Percentiles rank a stretch among this genome's conserved stretches.
phyloP scores from a whole-genome alignment of 2,797 vertebrate genomes.

The Sebastes goodei region DNA sequence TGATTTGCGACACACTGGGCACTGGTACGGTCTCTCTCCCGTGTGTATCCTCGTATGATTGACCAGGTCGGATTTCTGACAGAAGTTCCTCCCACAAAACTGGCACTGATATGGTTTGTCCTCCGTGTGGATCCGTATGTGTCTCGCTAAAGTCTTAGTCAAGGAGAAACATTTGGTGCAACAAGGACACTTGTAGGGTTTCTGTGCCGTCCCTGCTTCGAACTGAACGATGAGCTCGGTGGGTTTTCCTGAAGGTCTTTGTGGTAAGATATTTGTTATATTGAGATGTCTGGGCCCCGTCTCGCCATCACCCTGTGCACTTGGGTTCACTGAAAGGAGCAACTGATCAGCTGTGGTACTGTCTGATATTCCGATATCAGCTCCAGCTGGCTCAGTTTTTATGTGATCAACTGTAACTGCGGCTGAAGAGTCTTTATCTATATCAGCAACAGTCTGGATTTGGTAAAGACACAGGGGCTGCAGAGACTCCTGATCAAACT shows the following conservation, averaged over 20 bases:
- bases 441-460: constrained; percentile 33
- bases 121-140: constrained; percentile 38
- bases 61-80: constrained; percentile 56
- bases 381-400: constrained; percentile 11
- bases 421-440: not conserved
- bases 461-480: constrained; percentile 48
- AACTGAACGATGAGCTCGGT: not conserved
- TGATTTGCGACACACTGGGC: constrained; percentile 28
- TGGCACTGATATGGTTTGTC: constrained; percentile 43
- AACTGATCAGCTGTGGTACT: not conserved
- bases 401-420: not conserved
- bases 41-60: constrained; percentile 50
- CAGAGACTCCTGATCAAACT: constrained; percentile 43
- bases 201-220: constrained; percentile 24
- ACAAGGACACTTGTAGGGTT: constrained; percentile 50
- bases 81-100: constrained; percentile 45
- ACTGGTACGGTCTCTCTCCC: constrained; percentile 46
- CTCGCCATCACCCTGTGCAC: not conserved
- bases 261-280: not conserved
- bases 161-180: constrained; percentile 51
- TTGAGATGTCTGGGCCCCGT: not conserved
- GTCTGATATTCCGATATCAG: not conserved
- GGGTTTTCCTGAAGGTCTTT: not conserved
- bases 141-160: constrained; percentile 46
- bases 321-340: not conserved